A percentile compares a stretch with the other conserved stretches of the same genome.
phyloP scores from a whole-genome alignment of 2,797 vertebrate species.

The Acanthopagrus latus region DNA sequence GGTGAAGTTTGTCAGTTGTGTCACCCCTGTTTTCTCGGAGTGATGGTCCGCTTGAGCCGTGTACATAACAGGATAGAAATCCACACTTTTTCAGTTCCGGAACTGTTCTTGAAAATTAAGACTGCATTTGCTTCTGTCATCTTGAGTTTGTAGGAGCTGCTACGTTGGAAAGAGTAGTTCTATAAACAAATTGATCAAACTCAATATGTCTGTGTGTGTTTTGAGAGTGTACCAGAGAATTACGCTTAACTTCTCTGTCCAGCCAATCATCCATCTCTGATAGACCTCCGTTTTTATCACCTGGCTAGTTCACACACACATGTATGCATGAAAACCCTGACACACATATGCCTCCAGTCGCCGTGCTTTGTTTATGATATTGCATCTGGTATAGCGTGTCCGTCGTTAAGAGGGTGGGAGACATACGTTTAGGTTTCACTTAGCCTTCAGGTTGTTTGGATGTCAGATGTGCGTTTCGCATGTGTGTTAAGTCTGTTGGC shows the following conservation, averaged over 20 bases:
- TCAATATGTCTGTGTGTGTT: neutral
- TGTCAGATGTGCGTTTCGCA: conserved; percentile 50
- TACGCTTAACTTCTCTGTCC: conserved; percentile 38
- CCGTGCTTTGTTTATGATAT: conserved; percentile 59
- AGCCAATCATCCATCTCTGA: conserved; percentile 43
- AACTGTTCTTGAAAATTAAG: conserved; percentile 20
- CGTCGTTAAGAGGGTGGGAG: conserved; percentile 28
- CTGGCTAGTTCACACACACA: conserved; percentile 35
- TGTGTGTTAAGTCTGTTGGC: conserved; percentile 22
- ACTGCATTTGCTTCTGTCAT: conserved; percentile 22
- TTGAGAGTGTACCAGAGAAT: conserved; percentile 1
- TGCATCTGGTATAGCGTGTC: conserved; percentile 60
- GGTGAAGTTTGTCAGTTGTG: conserved; percentile 59
- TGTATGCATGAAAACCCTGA: conserved; percentile 17
- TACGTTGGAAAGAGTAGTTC: conserved; percentile 20
- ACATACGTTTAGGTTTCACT: conserved; percentile 45
- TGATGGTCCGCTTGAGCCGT: conserved; percentile 78
- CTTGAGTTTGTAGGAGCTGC: conserved; percentile 42
- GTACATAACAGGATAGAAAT: conserved; percentile 24
- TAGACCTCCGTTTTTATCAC: conserved; percentile 63
- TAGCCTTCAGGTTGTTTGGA: conserved; percentile 59
- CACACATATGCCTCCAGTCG: conserved; percentile 22
- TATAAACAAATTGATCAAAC: conserved; percentile 32
- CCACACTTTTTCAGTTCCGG: conserved; percentile 28
- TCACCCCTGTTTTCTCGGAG: conserved; percentile 50